Evolutionary conservation across 30 jellyfish, hydroid and myxozoan genomes (phyloP), one percentile per base, ranked within the genome.

Genomic region (Aurelia aurita complex sp. Pacific): DNA sequence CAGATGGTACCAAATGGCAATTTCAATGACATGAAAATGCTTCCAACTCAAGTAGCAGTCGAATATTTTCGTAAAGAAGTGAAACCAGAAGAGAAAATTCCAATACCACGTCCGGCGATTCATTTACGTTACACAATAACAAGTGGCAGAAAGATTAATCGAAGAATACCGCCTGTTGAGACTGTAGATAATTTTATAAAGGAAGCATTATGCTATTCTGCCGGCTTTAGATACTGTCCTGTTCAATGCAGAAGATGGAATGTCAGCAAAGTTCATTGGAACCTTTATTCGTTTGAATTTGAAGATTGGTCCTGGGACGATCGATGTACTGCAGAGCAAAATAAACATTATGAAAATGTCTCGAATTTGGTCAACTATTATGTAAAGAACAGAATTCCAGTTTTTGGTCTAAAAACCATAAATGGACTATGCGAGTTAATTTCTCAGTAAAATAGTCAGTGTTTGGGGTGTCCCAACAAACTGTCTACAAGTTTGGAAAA

Each of bases 151-250:
- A 33, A 1, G 18, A 68, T 81, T 69, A 67, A 68, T 38, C 77
- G 68, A 59, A 72, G 65, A 32, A 85, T 53, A 18, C 88, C 95
- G 17, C 83, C 83, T 16, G 73, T 2, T 15, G 87, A 76, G 40
- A 67, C 68, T 16, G 73, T 85, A 5, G 87, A 80, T 4, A 85
- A 71, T 35, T 70, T 72, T 42, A 64, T 89, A 19, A 73, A 73
- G 11, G 97, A 89, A 51, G 86, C 95, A 16, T 55, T 89, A 35
- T 89, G 97, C 80, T 77, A 64, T 57, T 40, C 97, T 7, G 83
- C 77, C 17, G 97, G 93, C 6, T 71, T 89, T 70, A 42, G 63
- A 14, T 55, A 35, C 43, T 89, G 97, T 71, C 90, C 95, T 54
- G 69, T 61, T 5, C 57, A 73, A 34, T 89, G 97, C 42, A 64